Conservation (phyloP, 2,888 invertebrate genomes). For the Drosophila neonasuta region DNA sequence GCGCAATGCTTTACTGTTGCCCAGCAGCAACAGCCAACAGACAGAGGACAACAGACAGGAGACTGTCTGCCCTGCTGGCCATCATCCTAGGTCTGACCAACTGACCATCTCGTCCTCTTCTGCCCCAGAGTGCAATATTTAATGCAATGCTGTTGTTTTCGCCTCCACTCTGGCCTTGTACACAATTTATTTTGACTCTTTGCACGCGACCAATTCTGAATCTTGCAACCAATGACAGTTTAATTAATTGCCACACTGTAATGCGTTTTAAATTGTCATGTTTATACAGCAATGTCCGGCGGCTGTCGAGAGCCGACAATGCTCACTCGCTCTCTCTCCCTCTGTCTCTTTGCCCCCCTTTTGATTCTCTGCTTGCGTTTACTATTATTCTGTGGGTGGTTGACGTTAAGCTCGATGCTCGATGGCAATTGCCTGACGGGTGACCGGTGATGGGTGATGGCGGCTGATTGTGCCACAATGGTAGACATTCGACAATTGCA, state of each 20-base stretch:
- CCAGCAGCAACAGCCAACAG: constrained; percentile 2
- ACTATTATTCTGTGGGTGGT: constrained; percentile 38
- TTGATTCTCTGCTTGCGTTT: constrained; percentile 1
- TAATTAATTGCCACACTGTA: constrained; percentile 78
- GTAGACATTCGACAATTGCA: constrained; percentile 26
- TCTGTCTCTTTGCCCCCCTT: background rate
- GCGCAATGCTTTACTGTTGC: constrained; percentile 62
- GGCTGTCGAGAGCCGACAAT: constrained; percentile 40
- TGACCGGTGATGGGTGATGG: constrained; percentile 7
- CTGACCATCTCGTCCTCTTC: constrained; percentile 4
- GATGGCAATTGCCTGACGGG: constrained; percentile 2
- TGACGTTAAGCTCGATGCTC: constrained; percentile 2
- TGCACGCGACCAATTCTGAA: constrained; percentile 70
- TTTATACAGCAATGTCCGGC: constrained; percentile 68
- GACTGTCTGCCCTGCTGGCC: constrained; percentile 19
- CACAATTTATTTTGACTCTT: constrained; percentile 72
- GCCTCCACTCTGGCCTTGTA: constrained; percentile 26
- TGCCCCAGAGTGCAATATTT: constrained; percentile 29
- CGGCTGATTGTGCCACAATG: constrained; percentile 45
- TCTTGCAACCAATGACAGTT: constrained; percentile 78
- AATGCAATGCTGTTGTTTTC: constrained; percentile 37
- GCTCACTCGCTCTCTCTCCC: constrained; percentile 1
- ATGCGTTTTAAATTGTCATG: constrained; percentile 77
- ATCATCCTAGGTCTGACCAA: constrained; percentile 5
- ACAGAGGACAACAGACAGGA: background rate